A percentile compares a stretch with the other conserved stretches of the same genome.
phyloP scores from a whole-genome alignment of 2,888 invertebrate genomes.

The Nemotelus pantherinus region DNA sequence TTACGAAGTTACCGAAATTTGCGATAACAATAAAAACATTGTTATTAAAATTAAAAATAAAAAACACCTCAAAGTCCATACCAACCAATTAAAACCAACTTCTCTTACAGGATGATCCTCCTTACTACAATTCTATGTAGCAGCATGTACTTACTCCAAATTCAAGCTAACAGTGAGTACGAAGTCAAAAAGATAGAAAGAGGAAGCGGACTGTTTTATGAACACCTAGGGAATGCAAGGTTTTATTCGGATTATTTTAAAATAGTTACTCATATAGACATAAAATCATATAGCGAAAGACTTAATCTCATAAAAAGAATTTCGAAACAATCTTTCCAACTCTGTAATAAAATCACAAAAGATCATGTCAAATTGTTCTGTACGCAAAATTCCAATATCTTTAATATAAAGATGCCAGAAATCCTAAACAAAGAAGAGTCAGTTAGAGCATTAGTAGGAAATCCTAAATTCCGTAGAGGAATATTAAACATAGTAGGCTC shows the following conservation, averaged over 20 bases:
- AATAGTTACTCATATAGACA: constrained; percentile 8
- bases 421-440: constrained; percentile 24
- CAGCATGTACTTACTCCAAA: not conserved
- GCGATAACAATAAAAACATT: constrained; percentile 14
- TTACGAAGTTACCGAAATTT: constrained; percentile 33
- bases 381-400: constrained; percentile 36
- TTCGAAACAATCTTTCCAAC: constrained; percentile 34
- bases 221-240: not conserved
- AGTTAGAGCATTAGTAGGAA: constrained; percentile 27
- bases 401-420: constrained; percentile 30
- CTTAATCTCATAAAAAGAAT: constrained; percentile 5
- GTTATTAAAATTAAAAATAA: constrained; percentile 21
- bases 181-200: constrained; percentile 10
- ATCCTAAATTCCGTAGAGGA: constrained; percentile 27
- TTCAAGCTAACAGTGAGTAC: not conserved
- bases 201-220: constrained; percentile 28
- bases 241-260: constrained; percentile 20
- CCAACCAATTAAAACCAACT: constrained; percentile 7
- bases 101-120: not conserved
- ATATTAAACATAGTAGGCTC: constrained; percentile 35
- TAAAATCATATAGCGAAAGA: constrained; percentile 13
- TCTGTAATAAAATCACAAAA: constrained; percentile 19
- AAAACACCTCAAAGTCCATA: constrained; percentile 18
- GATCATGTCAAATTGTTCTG: constrained; percentile 29
- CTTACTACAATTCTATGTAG: not conserved